Conservation (phyloP, 2,888 invertebrate genomes). For the Petrolisthes manimaculis region DNA sequence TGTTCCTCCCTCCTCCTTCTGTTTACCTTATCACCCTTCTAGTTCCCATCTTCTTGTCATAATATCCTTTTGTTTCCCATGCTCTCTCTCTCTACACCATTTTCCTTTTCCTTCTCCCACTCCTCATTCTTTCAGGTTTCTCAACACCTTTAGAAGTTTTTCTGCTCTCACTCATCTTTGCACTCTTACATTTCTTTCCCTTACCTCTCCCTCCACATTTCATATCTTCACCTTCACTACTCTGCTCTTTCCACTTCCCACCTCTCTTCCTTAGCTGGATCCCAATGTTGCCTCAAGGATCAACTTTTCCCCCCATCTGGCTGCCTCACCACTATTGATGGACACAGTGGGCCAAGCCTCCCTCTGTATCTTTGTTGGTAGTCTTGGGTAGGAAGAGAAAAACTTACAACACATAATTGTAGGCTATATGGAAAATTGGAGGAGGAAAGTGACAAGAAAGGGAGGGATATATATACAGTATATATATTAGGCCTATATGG, state of each 20-base stretch:
- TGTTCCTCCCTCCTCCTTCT: background rate
- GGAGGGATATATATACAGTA: no score
- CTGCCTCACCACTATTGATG: background rate
- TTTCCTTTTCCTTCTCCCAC: background rate
- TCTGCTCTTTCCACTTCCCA: background rate
- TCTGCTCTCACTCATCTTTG: background rate
- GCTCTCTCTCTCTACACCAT: background rate
- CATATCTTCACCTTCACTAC: background rate
- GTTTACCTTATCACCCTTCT: background rate
- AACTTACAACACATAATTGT: no score
- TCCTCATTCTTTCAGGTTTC: background rate
- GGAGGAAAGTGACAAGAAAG: background rate
- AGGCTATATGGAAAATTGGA: background rate
- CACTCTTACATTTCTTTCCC: background rate
- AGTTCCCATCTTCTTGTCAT: background rate
- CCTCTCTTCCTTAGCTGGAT: background rate
- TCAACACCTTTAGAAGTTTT: background rate
- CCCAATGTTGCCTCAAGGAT: background rate
- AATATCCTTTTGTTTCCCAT: background rate
- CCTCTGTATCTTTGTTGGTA: background rate
- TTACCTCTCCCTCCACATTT: background rate
- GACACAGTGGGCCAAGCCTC: background rate
- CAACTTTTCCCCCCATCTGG: background rate
- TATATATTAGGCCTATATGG: no score
- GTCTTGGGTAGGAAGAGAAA: no score